Evolutionary conservation across 2,797 vertebrate genomes (phyloP).

Genomic region (Tiaroga cobitis): DNA sequence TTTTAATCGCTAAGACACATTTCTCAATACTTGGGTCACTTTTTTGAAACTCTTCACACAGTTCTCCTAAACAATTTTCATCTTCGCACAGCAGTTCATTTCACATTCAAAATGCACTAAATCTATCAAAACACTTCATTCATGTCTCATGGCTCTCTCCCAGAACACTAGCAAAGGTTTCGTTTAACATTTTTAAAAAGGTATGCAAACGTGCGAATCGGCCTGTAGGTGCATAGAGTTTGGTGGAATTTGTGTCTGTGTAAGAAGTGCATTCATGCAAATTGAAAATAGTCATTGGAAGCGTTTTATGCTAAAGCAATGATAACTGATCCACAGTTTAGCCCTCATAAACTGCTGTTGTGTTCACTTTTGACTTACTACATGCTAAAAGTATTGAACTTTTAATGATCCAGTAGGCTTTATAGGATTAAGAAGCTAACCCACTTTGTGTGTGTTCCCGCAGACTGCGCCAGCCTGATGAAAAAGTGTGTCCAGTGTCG

Average conservation of each 20-base stretch:
- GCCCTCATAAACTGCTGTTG: not conserved
- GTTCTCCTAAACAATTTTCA: too few relatives aligned
- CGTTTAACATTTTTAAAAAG: too few relatives aligned
- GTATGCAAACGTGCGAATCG: too few relatives aligned
- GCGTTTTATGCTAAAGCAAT: not conserved
- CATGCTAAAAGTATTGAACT: not conserved
- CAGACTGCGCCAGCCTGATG: slow-evolving; percentile 98
- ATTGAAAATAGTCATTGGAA: not conserved
- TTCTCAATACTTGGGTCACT: too few relatives aligned
- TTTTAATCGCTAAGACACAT: too few relatives aligned
- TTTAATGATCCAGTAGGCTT: not conserved
- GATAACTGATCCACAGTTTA: not conserved
- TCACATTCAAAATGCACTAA: too few relatives aligned
- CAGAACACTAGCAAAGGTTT: too few relatives aligned
- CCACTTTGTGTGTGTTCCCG: slow-evolving; percentile 14
- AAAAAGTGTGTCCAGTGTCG: slow-evolving; percentile 99
- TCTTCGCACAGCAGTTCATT: too few relatives aligned
- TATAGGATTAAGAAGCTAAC: not conserved
- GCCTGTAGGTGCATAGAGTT: too few relatives aligned
- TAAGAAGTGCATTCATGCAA: not conserved
- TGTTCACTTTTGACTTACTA: not conserved
- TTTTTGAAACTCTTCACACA: too few relatives aligned
- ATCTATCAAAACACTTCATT: too few relatives aligned
- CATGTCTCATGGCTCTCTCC: too few relatives aligned
- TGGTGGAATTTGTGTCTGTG: not conserved